Conservation (phyloP, 2,113 vertebrate genomes). For the Erythrocebus patas region DNA sequence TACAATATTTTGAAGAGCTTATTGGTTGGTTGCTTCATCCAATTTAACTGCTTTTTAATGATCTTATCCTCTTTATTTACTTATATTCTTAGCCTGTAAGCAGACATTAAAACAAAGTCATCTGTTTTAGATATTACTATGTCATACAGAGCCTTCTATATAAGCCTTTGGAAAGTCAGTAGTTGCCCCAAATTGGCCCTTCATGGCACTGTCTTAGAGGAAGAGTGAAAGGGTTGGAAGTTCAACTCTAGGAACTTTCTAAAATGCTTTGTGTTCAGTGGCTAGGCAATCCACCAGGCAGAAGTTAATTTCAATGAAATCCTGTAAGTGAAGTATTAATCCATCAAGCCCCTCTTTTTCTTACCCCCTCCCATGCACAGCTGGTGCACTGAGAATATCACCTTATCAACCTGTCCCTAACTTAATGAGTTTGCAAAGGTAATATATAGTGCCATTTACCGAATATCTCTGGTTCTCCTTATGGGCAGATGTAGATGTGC, state of each 20-base stretch:
- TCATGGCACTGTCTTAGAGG: not conserved
- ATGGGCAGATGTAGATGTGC: not conserved
- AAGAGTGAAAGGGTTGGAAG: not conserved
- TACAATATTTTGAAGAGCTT: not conserved
- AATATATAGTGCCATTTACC: not conserved
- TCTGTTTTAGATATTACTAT: not conserved
- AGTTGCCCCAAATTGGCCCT: not conserved
- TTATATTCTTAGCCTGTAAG: not conserved
- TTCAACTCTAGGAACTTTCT: not conserved
- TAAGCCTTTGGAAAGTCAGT: not conserved
- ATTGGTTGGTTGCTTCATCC: not conserved
- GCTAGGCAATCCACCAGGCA: not conserved
- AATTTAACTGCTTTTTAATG: not conserved
- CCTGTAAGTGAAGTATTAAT: not conserved
- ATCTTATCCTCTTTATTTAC: not conserved
- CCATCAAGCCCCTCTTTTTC: not conserved
- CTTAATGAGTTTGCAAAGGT: constrained; percentile 1
- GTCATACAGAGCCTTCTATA: not conserved
- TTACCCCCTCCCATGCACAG: not conserved
- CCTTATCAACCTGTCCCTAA: not conserved
- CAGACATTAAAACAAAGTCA: not conserved
- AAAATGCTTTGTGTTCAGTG: not conserved
- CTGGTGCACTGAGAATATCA: not conserved
- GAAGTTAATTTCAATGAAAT: not conserved
- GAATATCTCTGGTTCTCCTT: constrained; percentile 21